These are phyloP conservation scores for Gambusia yucatana DNA, from an alignment of 2,797 vertebrate species.

Conservation along the genomic window DNA sequence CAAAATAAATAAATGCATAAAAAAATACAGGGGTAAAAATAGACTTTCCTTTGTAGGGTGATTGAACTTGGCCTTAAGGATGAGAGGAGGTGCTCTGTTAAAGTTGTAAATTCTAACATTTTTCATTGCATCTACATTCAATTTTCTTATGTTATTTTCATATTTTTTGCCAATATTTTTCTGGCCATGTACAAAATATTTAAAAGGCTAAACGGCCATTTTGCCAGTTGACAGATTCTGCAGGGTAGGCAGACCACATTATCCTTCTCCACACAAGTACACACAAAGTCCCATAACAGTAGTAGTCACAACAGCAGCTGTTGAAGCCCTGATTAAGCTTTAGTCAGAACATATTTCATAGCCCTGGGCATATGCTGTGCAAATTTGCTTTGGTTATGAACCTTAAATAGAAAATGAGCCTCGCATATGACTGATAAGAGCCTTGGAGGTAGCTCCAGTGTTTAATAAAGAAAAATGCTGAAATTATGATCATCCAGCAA, in stretches of 20 bases:
- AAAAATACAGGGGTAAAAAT: background rate
- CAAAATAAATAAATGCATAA: background rate
- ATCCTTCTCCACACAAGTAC: background rate
- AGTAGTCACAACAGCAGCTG: conserved; percentile 66
- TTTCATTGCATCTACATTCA: background rate
- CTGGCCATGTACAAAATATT: conserved; percentile 7
- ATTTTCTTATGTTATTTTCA: conserved; percentile 12
- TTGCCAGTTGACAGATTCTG: conserved; percentile 38
- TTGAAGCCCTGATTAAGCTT: conserved; percentile 65
- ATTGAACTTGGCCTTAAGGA: background rate
- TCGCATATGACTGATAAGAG: conserved; percentile 56
- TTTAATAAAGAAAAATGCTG: conserved; percentile 30
- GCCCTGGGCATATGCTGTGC: conserved; percentile 62
- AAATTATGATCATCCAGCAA: conserved; percentile 38
- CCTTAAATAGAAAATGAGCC: conserved; percentile 58
- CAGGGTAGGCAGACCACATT: conserved; percentile 23
- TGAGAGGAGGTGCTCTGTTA: background rate
- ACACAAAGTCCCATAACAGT: conserved; percentile 47
- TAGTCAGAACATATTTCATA: conserved; percentile 52
- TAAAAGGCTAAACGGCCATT: conserved; percentile 21
- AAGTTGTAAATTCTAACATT: background rate
- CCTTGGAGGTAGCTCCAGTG: conserved; percentile 42
- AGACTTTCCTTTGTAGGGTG: background rate
- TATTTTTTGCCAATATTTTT: background rate
- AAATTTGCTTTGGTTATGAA: conserved; percentile 56